phyloP scores from a whole-genome alignment of 2,113 vertebrate species.

The Albula glossodonta region DNA sequence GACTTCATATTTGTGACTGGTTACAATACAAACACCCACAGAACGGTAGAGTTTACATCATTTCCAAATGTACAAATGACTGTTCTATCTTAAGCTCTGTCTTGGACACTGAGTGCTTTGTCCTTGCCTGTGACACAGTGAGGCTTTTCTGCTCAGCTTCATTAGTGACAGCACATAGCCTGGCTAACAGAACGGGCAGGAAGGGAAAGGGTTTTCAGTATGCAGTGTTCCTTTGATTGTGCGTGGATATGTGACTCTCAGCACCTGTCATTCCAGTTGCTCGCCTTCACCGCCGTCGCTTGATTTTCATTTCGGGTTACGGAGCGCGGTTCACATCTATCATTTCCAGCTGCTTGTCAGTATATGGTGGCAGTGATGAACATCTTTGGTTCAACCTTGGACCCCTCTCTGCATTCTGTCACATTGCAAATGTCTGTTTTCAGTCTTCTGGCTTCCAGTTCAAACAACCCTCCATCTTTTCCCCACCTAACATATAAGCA shows the following conservation, averaged over 20 bases:
- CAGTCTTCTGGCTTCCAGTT: neutral
- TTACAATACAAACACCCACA: neutral
- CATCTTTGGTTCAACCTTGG: neutral
- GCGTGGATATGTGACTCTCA: neutral
- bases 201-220: neutral
- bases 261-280: neutral
- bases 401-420: neutral
- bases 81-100: neutral
- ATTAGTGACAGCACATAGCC: neutral
- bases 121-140: neutral
- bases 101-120: neutral
- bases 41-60: no score
- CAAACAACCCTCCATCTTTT: neutral
- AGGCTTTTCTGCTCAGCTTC: neutral
- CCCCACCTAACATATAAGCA: neutral
- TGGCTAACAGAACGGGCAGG: neutral
- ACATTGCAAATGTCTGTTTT: neutral
- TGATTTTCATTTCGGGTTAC: conserved; percentile 3
- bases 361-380: neutral
- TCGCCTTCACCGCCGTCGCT: neutral
- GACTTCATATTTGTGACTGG: neutral
- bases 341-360: neutral
- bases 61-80: neutral
- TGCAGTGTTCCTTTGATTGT: neutral
- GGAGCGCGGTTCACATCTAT: neutral